phyloP scores from a whole-genome alignment of 2,888 invertebrate species.

The Hirtodrosophila cameraria region DNA sequence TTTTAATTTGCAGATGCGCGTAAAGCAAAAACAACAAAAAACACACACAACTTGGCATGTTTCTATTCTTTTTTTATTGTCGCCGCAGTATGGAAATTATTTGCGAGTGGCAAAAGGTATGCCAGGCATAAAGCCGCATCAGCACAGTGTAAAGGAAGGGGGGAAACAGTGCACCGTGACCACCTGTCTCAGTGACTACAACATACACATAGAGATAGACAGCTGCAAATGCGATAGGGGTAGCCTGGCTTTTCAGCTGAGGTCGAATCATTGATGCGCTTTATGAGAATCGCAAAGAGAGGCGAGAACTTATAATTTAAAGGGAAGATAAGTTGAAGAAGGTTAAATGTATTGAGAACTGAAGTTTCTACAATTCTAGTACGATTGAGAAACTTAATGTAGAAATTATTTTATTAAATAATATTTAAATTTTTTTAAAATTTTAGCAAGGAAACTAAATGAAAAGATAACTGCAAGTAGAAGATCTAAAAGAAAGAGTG shows the following conservation, averaged over 20 bases:
- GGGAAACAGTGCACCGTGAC: constrained; percentile 38
- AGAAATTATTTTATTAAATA: too few relatives aligned
- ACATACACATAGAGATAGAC: constrained; percentile 43
- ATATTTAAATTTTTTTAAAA: too few relatives aligned
- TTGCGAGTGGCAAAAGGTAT: constrained; percentile 69
- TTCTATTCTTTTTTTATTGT: constrained; percentile 66
- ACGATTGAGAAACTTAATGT: too few relatives aligned
- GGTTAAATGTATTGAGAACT: too few relatives aligned
- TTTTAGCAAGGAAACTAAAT: too few relatives aligned
- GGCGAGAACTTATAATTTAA: neutral
- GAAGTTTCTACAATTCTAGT: too few relatives aligned
- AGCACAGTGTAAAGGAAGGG: constrained; percentile 12
- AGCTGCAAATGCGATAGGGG: constrained; percentile 30
- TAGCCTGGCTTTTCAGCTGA: neutral
- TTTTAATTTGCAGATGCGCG: constrained; percentile 80
- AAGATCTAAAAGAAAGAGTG: too few relatives aligned
- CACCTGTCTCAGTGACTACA: constrained; percentile 59
- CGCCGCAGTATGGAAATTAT: constrained; percentile 59
- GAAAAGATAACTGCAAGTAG: too few relatives aligned
- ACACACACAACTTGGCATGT: constrained; percentile 45
- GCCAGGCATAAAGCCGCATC: constrained; percentile 33
- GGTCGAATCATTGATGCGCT: constrained; percentile 33
- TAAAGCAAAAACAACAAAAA: constrained; percentile 46
- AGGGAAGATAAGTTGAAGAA: neutral
- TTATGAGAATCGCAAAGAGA: constrained; percentile 3